Percentiles rank a stretch among this genome's conserved stretches.
Evolutionary conservation across 1,140 invertebrate genomes (phyloP).

Genomic region (Zaprionus vittiger): DNA sequence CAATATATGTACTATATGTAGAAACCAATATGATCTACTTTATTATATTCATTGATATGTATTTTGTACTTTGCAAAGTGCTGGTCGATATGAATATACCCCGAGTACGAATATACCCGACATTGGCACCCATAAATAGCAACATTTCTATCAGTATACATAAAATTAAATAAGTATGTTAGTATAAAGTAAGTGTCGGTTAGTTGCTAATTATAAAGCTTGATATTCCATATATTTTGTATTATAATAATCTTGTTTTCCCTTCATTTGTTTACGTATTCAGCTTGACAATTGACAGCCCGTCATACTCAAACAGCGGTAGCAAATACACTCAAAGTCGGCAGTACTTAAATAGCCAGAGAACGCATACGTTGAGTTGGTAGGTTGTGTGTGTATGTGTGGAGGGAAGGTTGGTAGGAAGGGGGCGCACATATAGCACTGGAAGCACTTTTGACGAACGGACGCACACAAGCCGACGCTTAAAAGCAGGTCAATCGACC

Average conservation of each 20-base stretch:
- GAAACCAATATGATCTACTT: too few relatives aligned
- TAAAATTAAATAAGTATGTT: background rate
- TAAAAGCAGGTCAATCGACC: constrained; percentile 59
- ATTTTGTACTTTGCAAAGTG: too few relatives aligned
- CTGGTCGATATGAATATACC: too few relatives aligned
- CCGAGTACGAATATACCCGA: too few relatives aligned
- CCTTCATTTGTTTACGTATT: constrained; percentile 36
- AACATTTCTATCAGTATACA: too few relatives aligned
- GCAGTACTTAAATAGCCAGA: background rate
- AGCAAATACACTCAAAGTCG: background rate
- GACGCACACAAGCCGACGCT: constrained; percentile 41
- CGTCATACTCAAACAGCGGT: constrained; percentile 39
- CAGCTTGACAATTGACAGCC: constrained; percentile 46
- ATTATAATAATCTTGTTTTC: constrained; percentile 6
- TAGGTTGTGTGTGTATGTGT: background rate
- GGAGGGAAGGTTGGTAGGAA: background rate
- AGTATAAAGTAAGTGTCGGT: constrained; percentile 23
- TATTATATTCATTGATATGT: background rate
- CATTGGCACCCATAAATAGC: too few relatives aligned
- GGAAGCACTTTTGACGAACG: constrained; percentile 36
- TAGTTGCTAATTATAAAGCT: constrained; percentile 40
- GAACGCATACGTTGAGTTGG: background rate
- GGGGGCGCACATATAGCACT: background rate
- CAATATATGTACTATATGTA: too few relatives aligned
- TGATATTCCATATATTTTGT: constrained; percentile 7